Base-by-base conservation (phyloP, 2,113 vertebrate genomes). In the Austrofundulus limnaeus region DNA sequence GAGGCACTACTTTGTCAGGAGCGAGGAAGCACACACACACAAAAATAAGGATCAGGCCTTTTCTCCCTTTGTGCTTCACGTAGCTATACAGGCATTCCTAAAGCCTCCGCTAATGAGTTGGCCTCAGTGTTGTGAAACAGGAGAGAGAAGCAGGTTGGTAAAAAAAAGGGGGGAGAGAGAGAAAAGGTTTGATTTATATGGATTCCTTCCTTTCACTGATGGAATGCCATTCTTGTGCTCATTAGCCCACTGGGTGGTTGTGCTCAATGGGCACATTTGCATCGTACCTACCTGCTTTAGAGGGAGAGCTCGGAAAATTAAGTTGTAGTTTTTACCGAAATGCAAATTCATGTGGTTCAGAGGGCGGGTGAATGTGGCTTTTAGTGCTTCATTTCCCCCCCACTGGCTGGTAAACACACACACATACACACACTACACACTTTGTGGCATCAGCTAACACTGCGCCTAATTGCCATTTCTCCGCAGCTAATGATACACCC, bases 171-270 rank as follows among this genome's bases (percentile, higher is more conserved):
- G 63, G 13, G 31, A 34, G 31, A 34, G 9, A 34, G 81, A 84
- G 71, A 74, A 85, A 77, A 78, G 70, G 62, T 81, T 89, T 89
- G 89, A 87, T 86, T 88, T 70, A 86, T 88, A 68, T n/a, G 55
- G 74, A 37, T 67, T 74, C 52, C 56, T 83, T 88, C 63, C 76
- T 25, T 63, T 42, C 56, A 19, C 70, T 70, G 70, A 78, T 79
- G 80, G 85, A 82, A 81, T 76, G 80, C 70, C 64, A 31, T 41
- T 38, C 61, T 59, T 49, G 14, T 52, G 69, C 73, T 84, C 75
- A 39, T 77, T 52, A 61, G 59, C 56, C 58, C 24, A 39, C 70
- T 62, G 75, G 78, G 78, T 57, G 78, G 78, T 51, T 83, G 61
- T 56, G 11, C 43, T 69, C 65, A 66, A 39, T 42, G 38, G 57